Evolutionary conservation across 1,140 invertebrate species (phyloP), one percentile per base, ranked within the genome.

Genomic region (Brachionus rubens): DNA sequence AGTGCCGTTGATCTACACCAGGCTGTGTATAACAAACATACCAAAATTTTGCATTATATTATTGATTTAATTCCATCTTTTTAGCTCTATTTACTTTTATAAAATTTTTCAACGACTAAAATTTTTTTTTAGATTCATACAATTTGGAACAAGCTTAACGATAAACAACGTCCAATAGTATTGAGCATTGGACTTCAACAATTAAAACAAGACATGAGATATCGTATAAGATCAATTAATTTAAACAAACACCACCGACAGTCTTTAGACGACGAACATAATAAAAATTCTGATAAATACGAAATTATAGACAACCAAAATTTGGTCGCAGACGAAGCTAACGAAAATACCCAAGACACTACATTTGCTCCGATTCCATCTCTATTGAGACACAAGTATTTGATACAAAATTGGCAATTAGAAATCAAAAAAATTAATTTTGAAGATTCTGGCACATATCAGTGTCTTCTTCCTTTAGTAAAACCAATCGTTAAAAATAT

Each of bases 131-230:
- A 72, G 68, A 54, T 72, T 52, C 28, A 72, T 16, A 54, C 50
- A 54, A 72, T 72, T 21, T 72, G 68, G 68, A 48, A 72, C 21
- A 72, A 72, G 12, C 46, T 72, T 7, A 54, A 33, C 41, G 68
- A 72, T 30, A 72, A 72, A 50, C 46, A 72, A n/a, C 43, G 68
- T 21, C 68, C 68, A 21, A 24, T 72, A 10, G 68, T 72, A 28
- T 36, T 72, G 0, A 72, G 68, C 12, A 41, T 72, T 41, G 68
- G 68, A 16, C 43, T 21, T 7, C 46, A 72, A 33, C 68, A 72
- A 24, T 41, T 72, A n/a, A 72, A 72, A 24, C 68, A 72, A 50
- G 68, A 72, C 19, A 50, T 72, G 68, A 33, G 68, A 48, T 72
- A 52, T 46, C 48, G 68, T 21, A 54, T 72, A 50, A 48, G 46